Conservation (phyloP, 2,113 vertebrate species). For the Hemicordylus capensis region DNA sequence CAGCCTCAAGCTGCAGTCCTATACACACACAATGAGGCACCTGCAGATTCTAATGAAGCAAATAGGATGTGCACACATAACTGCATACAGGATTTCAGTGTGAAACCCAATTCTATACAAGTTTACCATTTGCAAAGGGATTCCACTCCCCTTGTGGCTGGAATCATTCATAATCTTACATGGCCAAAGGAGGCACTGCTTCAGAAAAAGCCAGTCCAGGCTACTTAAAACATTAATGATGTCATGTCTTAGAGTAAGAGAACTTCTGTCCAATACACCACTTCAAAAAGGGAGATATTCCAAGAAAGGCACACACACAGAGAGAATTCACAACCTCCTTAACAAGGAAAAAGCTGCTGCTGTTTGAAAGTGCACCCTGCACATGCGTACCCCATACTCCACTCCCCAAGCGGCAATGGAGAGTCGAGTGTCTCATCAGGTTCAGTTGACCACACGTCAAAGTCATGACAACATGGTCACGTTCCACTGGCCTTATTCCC, state of each 20-base stretch:
- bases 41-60: not conserved
- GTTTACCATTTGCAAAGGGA: not conserved
- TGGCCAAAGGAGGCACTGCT: not conserved
- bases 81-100: not conserved
- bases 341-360: not conserved
- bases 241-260: not conserved
- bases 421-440: not conserved
- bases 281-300: not conserved
- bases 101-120: not conserved
- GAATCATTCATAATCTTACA: not conserved
- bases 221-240: not conserved
- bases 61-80: not conserved
- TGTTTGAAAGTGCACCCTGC: too few relatives aligned
- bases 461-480: not conserved
- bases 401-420: not conserved
- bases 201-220: not conserved
- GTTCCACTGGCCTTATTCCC: conserved; percentile 14
- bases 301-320: not conserved
- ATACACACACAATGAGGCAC: not conserved
- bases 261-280: not conserved
- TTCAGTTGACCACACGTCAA: not conserved
- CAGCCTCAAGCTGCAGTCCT: not conserved
- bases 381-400: not conserved
- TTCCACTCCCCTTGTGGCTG: not conserved
- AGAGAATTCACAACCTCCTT: not conserved